These are phyloP conservation scores for Leptinotarsa peninsularis DNA, from an alignment of 2,888 invertebrate genomes.

Conservation along the genomic window DNA sequence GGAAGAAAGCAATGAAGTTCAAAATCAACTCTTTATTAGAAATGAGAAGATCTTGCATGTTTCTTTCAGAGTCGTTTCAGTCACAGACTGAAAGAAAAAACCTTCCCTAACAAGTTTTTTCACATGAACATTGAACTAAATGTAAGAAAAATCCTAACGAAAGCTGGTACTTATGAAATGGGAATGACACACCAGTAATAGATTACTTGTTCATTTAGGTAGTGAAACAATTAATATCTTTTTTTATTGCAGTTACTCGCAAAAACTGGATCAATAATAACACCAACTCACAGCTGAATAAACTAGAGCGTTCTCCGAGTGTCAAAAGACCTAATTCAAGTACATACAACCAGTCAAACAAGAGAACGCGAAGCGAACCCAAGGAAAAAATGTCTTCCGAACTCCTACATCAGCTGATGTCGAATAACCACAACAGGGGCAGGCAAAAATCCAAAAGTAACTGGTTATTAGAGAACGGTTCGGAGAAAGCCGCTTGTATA, in stretches of 20 bases:
- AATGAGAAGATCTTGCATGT: no score
- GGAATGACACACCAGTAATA: no score
- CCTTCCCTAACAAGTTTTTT: no score
- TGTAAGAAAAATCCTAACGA: no score
- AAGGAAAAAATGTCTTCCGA: constrained; percentile 67
- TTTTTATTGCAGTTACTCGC: constrained; percentile 38
- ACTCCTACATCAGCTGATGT: constrained; percentile 73
- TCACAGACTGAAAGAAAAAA: no score
- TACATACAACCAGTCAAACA: constrained; percentile 56
- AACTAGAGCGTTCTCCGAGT: constrained; percentile 48
- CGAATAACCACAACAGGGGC: constrained; percentile 64
- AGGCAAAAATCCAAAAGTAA: constrained; percentile 61
- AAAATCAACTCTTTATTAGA: no score
- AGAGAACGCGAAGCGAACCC: constrained; percentile 59
- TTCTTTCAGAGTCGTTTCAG: no score
- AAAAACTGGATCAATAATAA: constrained; percentile 48
- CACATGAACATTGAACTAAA: no score
- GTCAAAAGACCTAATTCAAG: constrained; percentile 54
- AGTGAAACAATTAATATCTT: constrained; percentile 1
- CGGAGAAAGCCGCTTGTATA: constrained; percentile 63
- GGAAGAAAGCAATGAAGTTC: no score
- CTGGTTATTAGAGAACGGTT: constrained; percentile 62
- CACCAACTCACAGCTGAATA: constrained; percentile 30
- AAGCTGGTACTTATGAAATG: no score
- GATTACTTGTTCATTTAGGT: no score